Evolutionary conservation across 1,140 invertebrate species (phyloP), one percentile per base, ranked within the genome.

Genomic region (Bombus vancouverensis): DNA sequence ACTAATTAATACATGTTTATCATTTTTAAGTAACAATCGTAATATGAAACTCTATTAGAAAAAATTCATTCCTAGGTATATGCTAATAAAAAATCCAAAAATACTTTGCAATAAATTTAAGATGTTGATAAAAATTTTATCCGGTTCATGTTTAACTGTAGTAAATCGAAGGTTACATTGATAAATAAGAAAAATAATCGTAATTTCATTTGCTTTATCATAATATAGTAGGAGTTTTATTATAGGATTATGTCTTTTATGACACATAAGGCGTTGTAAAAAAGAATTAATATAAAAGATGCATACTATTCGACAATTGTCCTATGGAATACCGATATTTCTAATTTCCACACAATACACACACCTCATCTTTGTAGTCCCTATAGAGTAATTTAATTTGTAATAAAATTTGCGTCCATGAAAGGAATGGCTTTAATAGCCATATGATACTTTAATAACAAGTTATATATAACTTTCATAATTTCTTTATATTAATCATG

Each of bases 401-500:
- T 42, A 47, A n/a, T 32, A 37, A 79, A 79, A 73, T 80, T 85
- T 85, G 25, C 10, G 42, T 65, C 70, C 39, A 57, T 47, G 8
- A 47, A 34, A 66, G 34, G 12, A 5, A 34, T 53, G 34, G 59
- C 10, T 68, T 28, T n/a, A 39, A 28, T 18, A 47, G 59, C 39
- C n/a, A 44, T 12, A 13, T 22, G 62, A 71, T 79, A 13, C 80
- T 18, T 62, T 32, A 57, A 59, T 28, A 68, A 79, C 18, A n/a
- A 37, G 47, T 47, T 28, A 71, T 73, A 44, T 42, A 13, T n/a
- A 73, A 66, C 12, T n/a, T 37, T 85, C 53, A 37, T 53, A 73
- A 59, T 72, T 44, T 72, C 47, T 85, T 85, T 85, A 28, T 79
- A 84, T 44, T 84, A 53, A 84, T 59, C 78, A 53, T 57, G 57